These are phyloP conservation scores for Drosophila subpulchrella DNA, from an alignment of 1,140 invertebrate genomes.

Conservation along the genomic window DNA sequence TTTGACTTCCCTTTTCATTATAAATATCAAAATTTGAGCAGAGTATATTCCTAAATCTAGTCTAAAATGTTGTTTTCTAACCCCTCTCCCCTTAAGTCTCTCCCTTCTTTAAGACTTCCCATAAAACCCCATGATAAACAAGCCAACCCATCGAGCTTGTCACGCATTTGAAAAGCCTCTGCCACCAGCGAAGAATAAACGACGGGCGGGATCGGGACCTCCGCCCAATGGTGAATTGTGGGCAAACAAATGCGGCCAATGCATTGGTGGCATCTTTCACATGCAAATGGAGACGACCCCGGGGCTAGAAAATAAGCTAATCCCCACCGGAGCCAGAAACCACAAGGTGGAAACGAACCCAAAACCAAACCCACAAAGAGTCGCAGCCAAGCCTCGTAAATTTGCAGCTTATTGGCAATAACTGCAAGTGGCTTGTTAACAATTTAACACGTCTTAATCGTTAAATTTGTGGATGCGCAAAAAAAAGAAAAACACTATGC, in stretches of 20 bases:
- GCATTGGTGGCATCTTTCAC: slow-evolving; percentile 25
- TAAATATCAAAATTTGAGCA: not conserved
- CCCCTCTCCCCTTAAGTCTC: not conserved
- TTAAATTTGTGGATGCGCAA: slow-evolving; percentile 80
- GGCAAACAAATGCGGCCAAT: slow-evolving; percentile 11
- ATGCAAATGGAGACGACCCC: slow-evolving; percentile 55
- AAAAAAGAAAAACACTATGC: slow-evolving; percentile 16
- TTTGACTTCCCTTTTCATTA: too few relatives aligned
- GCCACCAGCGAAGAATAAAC: slow-evolving; percentile 25
- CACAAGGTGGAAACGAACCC: slow-evolving; percentile 9
- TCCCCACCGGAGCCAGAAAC: slow-evolving; percentile 6
- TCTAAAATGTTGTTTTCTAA: not conserved
- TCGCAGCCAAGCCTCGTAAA: slow-evolving; percentile 73
- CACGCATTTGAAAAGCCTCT: slow-evolving; percentile 39
- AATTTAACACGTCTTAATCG: slow-evolving; percentile 85
- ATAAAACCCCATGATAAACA: slow-evolving; percentile 36
- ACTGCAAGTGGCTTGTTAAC: slow-evolving; percentile 84
- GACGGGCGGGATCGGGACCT: not conserved
- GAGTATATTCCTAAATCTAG: not conserved
- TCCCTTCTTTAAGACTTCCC: not conserved
- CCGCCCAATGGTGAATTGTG: slow-evolving; percentile 14
- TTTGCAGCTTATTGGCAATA: slow-evolving; percentile 84
- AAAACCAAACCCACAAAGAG: slow-evolving; percentile 14
- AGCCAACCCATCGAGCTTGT: slow-evolving; percentile 40
- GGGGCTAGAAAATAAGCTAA: slow-evolving; percentile 31